Base-by-base conservation (phyloP, 1,140 invertebrate species). In the Phymastichus coffea region DNA sequence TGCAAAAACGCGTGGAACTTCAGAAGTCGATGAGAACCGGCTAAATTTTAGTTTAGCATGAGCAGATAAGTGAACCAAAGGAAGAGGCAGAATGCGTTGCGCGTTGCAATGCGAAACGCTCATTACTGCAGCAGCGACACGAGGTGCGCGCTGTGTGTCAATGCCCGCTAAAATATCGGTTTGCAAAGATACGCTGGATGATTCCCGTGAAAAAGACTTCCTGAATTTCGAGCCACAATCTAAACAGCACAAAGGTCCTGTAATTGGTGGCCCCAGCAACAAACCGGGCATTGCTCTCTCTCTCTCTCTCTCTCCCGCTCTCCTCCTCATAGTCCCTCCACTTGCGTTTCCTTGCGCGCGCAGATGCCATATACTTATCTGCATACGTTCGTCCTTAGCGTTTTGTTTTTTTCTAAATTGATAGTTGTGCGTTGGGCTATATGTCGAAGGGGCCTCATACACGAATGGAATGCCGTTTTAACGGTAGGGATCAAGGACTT, bases 141-240 rank as follows among this genome's bases (percentile, higher is more conserved):
- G 28, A 15, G 44, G 26, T 12, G 46, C 46, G 30, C 19, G 49
- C 6, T 19, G 37, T 20, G 43, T 60, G 57, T 60, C 57, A 60
- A 60, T 54, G 57, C 41, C 47, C 57, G 57, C 41, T 49, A 60
- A 60, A 54, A 52, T 23, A 60, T 58, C 33, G 49, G 57, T 33
- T 7, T 33, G 12, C 28, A 33, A 12, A 40, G 57, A 60, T 35
- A 46, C 49, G 57, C 40, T 47, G 22, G 25, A 53, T 60, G 57
- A 60, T 60, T 54, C 35, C 40, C 49, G 38, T 53, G 57, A 59
- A 59, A 55, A 60, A 53, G 48, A 49, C 38, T 60, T 60, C 57
- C 57, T 60, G 49, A 60, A 60, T 60, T 54, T 54, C 57, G 49
- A 46, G 57, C 49, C 25, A 35, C 48, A 46, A 59, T 53, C 48